Base-by-base conservation (phyloP, 2,113 vertebrate species). In the Mola mola region DNA sequence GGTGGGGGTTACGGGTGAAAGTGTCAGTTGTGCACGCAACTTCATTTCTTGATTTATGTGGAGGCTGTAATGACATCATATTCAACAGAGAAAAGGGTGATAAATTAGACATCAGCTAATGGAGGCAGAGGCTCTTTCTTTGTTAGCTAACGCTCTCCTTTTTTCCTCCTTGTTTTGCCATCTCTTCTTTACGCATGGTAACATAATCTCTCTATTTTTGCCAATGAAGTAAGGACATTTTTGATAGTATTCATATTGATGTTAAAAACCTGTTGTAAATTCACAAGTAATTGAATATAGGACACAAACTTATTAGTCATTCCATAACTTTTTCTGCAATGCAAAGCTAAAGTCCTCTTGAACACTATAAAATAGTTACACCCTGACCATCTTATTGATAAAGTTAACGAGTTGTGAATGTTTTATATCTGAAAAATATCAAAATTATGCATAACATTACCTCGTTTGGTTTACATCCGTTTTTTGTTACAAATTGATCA, bases 1-100 rank as follows among this genome's bases (percentile, higher is more conserved):
- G 66, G 42, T 29, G 46, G 47, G 59, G 40, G 62, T 75, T 64
- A 53, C 36, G 69, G 42, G 62, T 66, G 50, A 82, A 64, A 53
- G 78, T 47, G 66, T 38, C 72, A 44, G 63, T 48, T 60, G 50
- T 70, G 75, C 53, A 31, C 12, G 31, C 22, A 10, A 70, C 64
- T 62, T 50, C 15, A 4, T 80, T 50, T 16, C 34, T 47, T 90
- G 87, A 92, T 90, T 92, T 84, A 88, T 89, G 70, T 65, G 47
- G 47, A 50, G 63, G 57, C 76, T 72, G 49, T 89, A 90, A 91
- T 90, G 86, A 90, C 85, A 89, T 90, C 85, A 91, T 83, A 84
- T 86, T 83, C 72, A 71, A 64, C 52, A 56, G 38, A n/a, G 42
- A 29, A 41, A 65, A 41, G 78, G 64, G 55, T 66, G 28, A 82